phyloP scores from a whole-genome alignment of 1,140 invertebrate genomes.

The Orchesella cincta region DNA sequence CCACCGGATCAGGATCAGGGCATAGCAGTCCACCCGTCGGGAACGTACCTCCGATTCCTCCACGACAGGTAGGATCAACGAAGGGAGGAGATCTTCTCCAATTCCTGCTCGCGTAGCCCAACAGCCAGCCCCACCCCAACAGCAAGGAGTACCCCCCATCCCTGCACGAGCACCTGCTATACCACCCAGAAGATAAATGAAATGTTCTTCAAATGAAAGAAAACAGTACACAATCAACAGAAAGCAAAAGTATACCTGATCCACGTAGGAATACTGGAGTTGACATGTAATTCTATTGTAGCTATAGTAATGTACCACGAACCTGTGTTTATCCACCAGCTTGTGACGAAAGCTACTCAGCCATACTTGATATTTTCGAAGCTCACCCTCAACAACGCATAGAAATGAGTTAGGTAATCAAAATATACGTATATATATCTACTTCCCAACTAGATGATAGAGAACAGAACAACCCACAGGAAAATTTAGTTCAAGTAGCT shows the following conservation, averaged over 20 bases:
- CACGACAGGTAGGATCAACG: slow-evolving; percentile 40
- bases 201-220: neutral
- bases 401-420: too few relatives aligned
- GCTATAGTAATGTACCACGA: too few relatives aligned
- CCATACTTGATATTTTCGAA: too few relatives aligned
- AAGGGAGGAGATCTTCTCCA: slow-evolving; percentile 63
- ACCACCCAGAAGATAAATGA: slow-evolving; percentile 45
- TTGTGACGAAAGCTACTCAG: too few relatives aligned
- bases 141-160: slow-evolving; percentile 38
- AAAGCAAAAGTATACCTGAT: neutral
- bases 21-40: slow-evolving; percentile 53
- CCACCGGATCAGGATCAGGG: slow-evolving; percentile 22
- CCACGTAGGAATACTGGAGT: too few relatives aligned
- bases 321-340: too few relatives aligned
- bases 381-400: too few relatives aligned
- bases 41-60: slow-evolving; percentile 53
- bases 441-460: too few relatives aligned
- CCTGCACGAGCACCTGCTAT: slow-evolving; percentile 43
- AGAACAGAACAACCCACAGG: too few relatives aligned
- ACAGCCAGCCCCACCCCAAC: slow-evolving; percentile 1
- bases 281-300: too few relatives aligned
- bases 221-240: neutral
- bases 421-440: too few relatives aligned
- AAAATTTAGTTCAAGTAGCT: too few relatives aligned
- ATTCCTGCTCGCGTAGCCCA: slow-evolving; percentile 70